phyloP scores from a whole-genome alignment of 2,113 vertebrate species.

The Beaufortia kweichowensis region DNA sequence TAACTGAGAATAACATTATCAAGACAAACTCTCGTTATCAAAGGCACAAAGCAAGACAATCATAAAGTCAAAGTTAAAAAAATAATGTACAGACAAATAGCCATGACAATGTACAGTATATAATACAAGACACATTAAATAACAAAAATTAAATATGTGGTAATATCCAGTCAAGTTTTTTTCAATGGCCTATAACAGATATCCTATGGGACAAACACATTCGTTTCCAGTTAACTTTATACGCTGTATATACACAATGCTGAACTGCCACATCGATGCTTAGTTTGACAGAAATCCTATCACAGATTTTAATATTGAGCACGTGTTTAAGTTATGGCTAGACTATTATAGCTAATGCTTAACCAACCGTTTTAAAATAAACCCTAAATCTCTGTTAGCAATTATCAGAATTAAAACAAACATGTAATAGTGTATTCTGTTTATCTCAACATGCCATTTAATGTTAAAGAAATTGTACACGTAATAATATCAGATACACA shows the following conservation, averaged over 20 bases:
- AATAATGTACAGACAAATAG: conserved; percentile 66
- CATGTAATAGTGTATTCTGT: not conserved
- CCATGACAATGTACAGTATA: conserved; percentile 42
- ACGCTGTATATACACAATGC: not conserved
- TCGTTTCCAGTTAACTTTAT: conserved; percentile 39
- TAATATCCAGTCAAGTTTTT: conserved; percentile 84
- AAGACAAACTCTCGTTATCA: conserved; percentile 51
- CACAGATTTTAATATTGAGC: conserved; percentile 35
- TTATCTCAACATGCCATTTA: not conserved
- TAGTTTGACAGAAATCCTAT: conserved; percentile 1
- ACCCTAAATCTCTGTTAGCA: not conserved
- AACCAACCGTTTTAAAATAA: not conserved
- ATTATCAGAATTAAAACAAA: not conserved
- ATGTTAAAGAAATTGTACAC: conserved; percentile 13
- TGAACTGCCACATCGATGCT: not conserved
- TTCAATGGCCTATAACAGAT: conserved; percentile 70
- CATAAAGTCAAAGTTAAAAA: conserved; percentile 43
- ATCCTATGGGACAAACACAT: conserved; percentile 43
- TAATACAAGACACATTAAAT: conserved; percentile 70
- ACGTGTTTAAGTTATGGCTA: conserved; percentile 34
- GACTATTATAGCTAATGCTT: conserved; percentile 58
- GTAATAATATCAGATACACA: conserved; percentile 20
- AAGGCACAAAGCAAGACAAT: conserved; percentile 56
- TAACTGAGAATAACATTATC: conserved; percentile 3
- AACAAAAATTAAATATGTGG: conserved; percentile 56